Percentiles rank a stretch among this genome's conserved stretches.
These are phyloP conservation scores for Tamandua tetradactyla DNA, from an alignment of 2,797 vertebrate genomes.

Conservation along the genomic window DNA sequence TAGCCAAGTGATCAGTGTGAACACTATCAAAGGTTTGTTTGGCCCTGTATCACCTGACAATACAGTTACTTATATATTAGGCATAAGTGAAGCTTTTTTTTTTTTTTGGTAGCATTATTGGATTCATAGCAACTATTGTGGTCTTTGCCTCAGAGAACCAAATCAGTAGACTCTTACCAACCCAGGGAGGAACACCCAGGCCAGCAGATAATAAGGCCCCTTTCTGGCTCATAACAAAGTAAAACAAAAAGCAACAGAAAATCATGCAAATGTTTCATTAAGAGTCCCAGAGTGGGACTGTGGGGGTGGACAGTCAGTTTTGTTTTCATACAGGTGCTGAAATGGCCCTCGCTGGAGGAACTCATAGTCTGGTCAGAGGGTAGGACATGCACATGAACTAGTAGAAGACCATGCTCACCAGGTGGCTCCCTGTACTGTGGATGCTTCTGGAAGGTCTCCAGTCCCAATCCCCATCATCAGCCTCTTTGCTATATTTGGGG, in stretches of 20 bases:
- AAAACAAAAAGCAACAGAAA: neutral
- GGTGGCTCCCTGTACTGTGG: neutral
- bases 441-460: neutral
- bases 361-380: neutral
- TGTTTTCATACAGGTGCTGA: neutral
- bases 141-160: neutral
- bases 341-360: neutral
- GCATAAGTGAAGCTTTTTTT: neutral
- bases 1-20: neutral
- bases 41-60: neutral
- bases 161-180: neutral
- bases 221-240: neutral
- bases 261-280: neutral
- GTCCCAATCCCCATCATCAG: no score
- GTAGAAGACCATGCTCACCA: neutral
- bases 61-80: neutral
- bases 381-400: neutral
- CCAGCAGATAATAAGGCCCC: neutral
- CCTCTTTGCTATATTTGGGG: neutral
- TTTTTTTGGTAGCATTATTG: neutral
- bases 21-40: conserved; percentile 27
- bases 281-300: neutral
- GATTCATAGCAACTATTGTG: neutral
- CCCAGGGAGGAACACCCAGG: neutral
- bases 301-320: neutral